phyloP scores from a whole-genome alignment of 2,113 vertebrate genomes.

The Phyllostomus discolor region DNA sequence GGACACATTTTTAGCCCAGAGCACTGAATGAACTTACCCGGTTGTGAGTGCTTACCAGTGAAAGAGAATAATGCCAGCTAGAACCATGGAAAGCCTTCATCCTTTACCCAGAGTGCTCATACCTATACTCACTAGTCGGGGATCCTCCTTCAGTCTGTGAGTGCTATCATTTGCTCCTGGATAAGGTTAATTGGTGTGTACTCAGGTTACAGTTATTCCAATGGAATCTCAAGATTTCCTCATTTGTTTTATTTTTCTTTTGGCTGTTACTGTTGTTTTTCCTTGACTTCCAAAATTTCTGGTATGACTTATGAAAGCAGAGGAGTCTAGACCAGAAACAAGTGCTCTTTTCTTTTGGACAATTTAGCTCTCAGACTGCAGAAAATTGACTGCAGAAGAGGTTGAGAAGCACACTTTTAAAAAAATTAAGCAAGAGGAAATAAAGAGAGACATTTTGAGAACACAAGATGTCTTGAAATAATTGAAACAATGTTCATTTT shows the following conservation, averaged over 20 bases:
- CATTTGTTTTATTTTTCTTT: background rate
- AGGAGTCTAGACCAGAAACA: background rate
- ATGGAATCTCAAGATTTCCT: background rate
- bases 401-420: background rate
- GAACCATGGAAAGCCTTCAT: slow-evolving; percentile 56
- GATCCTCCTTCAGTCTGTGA: slow-evolving; percentile 29
- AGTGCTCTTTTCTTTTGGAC: background rate
- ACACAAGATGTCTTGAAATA: background rate
- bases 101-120: slow-evolving; percentile 9
- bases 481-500: background rate
- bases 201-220: background rate
- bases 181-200: slow-evolving; percentile 53
- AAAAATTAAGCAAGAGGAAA: background rate
- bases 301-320: background rate
- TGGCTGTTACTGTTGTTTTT: background rate
- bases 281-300: slow-evolving; percentile 25
- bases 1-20: background rate
- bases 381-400: background rate
- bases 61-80: slow-evolving; percentile 32
- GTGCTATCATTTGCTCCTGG: background rate
- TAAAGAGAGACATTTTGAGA: background rate
- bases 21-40: slow-evolving; percentile 43
- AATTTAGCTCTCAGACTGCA: background rate
- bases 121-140: slow-evolving; percentile 10
- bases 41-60: slow-evolving; percentile 46